Conservation (phyloP, 35 echinoderm and acorn worm genomes). For the Lytechinus pictus region DNA sequence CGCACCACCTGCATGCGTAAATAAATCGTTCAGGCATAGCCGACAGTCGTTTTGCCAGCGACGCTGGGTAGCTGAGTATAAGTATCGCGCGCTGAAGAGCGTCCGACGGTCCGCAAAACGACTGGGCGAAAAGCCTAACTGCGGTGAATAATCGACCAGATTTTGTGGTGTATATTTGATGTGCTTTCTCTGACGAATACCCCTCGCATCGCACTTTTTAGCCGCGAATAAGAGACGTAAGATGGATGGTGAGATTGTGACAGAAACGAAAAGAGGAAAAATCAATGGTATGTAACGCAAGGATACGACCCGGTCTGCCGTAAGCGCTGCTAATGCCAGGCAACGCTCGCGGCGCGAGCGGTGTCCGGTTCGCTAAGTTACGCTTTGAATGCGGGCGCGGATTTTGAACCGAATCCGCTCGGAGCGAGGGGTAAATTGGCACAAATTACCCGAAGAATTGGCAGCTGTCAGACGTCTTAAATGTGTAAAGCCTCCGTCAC, state of each 20-base stretch:
- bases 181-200: slow-evolving; percentile 55
- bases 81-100: neutral
- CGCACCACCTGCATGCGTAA: slow-evolving; percentile 51
- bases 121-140: slow-evolving; percentile 11
- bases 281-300: slow-evolving; percentile 56
- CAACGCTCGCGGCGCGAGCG: slow-evolving; percentile 28
- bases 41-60: neutral
- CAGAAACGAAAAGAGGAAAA: slow-evolving; percentile 57
- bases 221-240: slow-evolving; percentile 54
- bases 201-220: slow-evolving; percentile 54
- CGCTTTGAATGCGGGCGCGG: slow-evolving; percentile 36
- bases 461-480: slow-evolving; percentile 52
- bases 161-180: slow-evolving; percentile 53
- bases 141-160: slow-evolving; percentile 52
- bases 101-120: neutral
- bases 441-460: slow-evolving; percentile 56
- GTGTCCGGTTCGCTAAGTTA: slow-evolving; percentile 39
- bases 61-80: neutral
- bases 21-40: slow-evolving; percentile 32
- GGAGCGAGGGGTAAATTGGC: slow-evolving; percentile 51
- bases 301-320: slow-evolving; percentile 25
- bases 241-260: slow-evolving; percentile 55
- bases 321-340: slow-evolving; percentile 52
- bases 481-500: slow-evolving; percentile 43
- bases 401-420: slow-evolving; percentile 37